Base-by-base conservation (phyloP, 2,113 vertebrate genomes). In the Alectura lathami region DNA sequence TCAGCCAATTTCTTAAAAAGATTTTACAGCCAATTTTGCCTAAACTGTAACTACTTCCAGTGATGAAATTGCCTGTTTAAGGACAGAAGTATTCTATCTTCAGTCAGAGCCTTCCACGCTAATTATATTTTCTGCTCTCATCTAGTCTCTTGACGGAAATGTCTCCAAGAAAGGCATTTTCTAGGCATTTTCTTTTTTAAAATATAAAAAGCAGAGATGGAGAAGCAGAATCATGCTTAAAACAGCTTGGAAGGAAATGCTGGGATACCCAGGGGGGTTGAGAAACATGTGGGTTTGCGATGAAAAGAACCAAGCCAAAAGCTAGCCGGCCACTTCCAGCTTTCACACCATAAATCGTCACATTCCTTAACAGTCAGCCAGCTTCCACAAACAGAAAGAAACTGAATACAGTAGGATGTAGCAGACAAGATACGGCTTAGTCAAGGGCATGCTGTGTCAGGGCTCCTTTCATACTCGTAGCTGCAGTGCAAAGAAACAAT, bases 261-360 rank as follows among this genome's bases (percentile, higher is more conserved):
- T 91, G 77, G 66, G 88, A 86, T 86, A 59, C 94, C 79, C 60
- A 88, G 76, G 89, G 90, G 69, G 73, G 62, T 34, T 94, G 73
- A 83, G 83, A 95, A 93, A 96, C 94, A 91, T 72, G 64, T 83
- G 92, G 76, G 53, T 56, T 93, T 82, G 69, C 69, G 76, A 93
- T 94, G 47, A 95, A 92, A 95, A 94, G 73, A 83, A 77, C 11
- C 32, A 57, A 84, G 73, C 57, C 83, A 94, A 77, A 60, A 93
- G 51, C 62, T 68, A 88, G 88, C 83, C 83, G 83, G 81, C 69
- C 88, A 60, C 51, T 87, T 92, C 88, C 74, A 93, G 80, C 80
- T 89, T 97, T 95, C 88, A 91, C 93, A 89, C 81, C 51, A 83
- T 94, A 96, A 95, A 92, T 96, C 8, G 2, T 57, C 29, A 62